phyloP scores from a whole-genome alignment of 2,888 invertebrate genomes.

The Harpalus rubripes region DNA sequence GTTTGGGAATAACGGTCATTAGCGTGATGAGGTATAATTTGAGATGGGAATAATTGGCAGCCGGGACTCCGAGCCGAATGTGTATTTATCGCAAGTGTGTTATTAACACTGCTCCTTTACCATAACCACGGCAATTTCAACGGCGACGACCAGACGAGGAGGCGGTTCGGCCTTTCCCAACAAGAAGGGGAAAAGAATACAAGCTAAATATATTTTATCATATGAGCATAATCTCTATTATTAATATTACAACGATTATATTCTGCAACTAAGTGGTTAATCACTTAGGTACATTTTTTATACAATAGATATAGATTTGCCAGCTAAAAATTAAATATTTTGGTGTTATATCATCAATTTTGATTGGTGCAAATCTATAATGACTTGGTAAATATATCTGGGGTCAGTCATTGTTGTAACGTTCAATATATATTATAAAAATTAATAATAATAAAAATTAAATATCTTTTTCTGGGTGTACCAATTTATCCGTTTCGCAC shows the following conservation, averaged over 20 bases:
- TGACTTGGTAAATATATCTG: no score
- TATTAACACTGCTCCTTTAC: constrained; percentile 75
- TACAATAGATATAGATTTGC: background rate
- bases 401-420: no score
- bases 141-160: constrained; percentile 74
- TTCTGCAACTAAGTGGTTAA: background rate
- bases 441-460: no score
- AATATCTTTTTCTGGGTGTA: no score
- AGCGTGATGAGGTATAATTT: constrained; percentile 76
- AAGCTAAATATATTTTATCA: background rate
- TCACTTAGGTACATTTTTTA: background rate
- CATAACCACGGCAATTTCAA: constrained; percentile 76
- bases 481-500: no score
- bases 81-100: constrained; percentile 76
- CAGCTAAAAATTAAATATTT: no score
- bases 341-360: no score
- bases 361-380: no score
- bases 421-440: no score
- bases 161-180: constrained; percentile 6
- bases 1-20: constrained; percentile 72
- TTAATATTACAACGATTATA: background rate
- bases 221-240: background rate
- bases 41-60: constrained; percentile 74
- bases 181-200: background rate
- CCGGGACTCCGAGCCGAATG: constrained; percentile 71